Percentiles rank a stretch among this genome's conserved stretches.
These are phyloP conservation scores for Lagopus muta DNA, from an alignment of 2,113 vertebrate genomes.

Conservation along the genomic window DNA sequence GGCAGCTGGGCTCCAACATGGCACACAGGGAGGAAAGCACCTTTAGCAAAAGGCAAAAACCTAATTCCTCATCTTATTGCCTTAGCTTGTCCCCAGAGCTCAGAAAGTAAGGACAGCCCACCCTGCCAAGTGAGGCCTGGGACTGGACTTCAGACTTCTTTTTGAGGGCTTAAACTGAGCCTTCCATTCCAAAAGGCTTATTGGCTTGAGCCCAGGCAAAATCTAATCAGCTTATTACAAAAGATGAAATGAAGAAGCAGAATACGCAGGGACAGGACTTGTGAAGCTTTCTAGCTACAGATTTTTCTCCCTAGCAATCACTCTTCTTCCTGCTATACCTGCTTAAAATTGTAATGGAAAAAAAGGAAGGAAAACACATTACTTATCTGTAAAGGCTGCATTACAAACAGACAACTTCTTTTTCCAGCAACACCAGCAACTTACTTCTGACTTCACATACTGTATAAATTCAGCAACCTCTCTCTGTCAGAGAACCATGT, in stretches of 20 bases:
- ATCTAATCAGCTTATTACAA: constrained; percentile 19
- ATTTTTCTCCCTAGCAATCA: neutral
- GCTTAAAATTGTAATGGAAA: neutral
- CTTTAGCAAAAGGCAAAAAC: neutral
- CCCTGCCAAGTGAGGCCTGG: neutral
- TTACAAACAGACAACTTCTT: neutral
- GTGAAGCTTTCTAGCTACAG: neutral
- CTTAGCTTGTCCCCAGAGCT: neutral
- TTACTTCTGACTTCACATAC: neutral
- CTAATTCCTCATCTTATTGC: neutral
- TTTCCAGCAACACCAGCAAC: neutral
- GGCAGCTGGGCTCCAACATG: neutral
- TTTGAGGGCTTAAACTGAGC: neutral
- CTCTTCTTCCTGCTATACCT: neutral
- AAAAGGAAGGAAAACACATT: neutral
- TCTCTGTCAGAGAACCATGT: too few relatives aligned
- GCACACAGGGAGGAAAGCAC: neutral
- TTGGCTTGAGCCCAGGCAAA: neutral
- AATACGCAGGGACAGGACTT: neutral
- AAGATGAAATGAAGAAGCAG: neutral
- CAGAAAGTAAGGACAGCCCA: neutral
- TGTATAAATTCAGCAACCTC: neutral
- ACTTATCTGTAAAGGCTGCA: neutral
- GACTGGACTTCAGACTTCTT: neutral
- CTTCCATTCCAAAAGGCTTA: neutral